Evolutionary conservation across 2,797 vertebrate genomes (phyloP).

Genomic region (Cichlasoma orientale): DNA sequence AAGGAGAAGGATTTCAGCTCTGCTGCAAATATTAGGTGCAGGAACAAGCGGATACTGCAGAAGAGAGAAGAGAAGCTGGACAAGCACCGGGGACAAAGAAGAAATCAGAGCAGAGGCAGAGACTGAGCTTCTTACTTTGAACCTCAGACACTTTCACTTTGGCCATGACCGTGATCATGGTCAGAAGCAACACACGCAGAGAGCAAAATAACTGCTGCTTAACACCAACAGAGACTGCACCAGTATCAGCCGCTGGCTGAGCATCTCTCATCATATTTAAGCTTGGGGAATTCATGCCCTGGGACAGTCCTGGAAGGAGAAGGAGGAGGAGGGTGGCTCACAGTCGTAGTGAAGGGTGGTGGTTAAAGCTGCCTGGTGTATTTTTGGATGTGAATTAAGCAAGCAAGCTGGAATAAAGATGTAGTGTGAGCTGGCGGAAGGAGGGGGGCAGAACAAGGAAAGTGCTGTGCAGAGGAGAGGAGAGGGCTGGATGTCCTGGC

Average conservation of each 20-base stretch:
- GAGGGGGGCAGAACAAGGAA: slow-evolving; percentile 80
- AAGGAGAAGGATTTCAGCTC: slow-evolving; percentile 35
- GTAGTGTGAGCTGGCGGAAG: slow-evolving; percentile 80
- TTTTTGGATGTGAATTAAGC: slow-evolving; percentile 83
- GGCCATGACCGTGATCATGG: not conserved
- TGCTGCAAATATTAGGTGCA: slow-evolving; percentile 45
- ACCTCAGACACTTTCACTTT: slow-evolving; percentile 11
- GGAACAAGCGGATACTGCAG: slow-evolving; percentile 59
- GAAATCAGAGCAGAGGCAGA: not conserved
- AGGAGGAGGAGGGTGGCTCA: slow-evolving; percentile 55
- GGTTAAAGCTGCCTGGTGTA: slow-evolving; percentile 65
- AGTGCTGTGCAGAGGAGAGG: slow-evolving; percentile 77
- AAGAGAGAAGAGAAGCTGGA: slow-evolving; percentile 11
- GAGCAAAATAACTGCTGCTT: slow-evolving; percentile 10
- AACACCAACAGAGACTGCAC: slow-evolving; percentile 31
- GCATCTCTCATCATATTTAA: slow-evolving; percentile 42
- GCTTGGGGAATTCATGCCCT: slow-evolving; percentile 63
- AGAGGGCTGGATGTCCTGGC: slow-evolving; percentile 67
- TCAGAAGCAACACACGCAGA: slow-evolving; percentile 9
- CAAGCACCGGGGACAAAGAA: not conserved
- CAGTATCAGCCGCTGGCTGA: slow-evolving; percentile 57
- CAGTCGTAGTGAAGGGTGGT: slow-evolving; percentile 58
- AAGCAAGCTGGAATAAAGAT: slow-evolving; percentile 83
- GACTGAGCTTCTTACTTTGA: not conserved
- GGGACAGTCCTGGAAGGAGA: slow-evolving; percentile 62